Evolutionary conservation across 1,140 invertebrate species (phyloP), one percentile per base, ranked within the genome.

Genomic region (Formica selysi): DNA sequence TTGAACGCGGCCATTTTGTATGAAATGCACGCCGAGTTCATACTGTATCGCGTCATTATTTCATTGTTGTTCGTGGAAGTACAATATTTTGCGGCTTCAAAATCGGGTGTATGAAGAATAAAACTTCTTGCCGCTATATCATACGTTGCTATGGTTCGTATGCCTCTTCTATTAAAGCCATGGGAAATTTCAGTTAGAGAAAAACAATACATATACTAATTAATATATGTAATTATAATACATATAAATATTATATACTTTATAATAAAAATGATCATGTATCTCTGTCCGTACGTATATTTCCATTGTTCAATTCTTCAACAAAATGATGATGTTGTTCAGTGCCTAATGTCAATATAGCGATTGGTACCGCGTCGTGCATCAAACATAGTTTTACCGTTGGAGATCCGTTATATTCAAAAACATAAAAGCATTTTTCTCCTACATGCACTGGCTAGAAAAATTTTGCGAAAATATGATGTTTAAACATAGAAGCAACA

Each of bases 61-160:
- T 22, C 22, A 22, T 22, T 22, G 22, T 22, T 22, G 22, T 22
- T 22, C 22, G 22, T 22, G 22, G 22, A 22, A 22, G 22, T 22
- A 22, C 99, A 99, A 95, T 98, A 98, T 96, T 99, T 99, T 62
- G 98, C 98, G 41, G 98, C 98, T 95, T 99, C 97, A 95, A 99
- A 98, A 94, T 98, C 98, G 0, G 98, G 98, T 0, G 98, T 98
- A 93, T 99, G 97, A 11, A 99, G 96, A 32, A 99, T 96, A 95
- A 99, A 99, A 94, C 97, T 96, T 95, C 97, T 95, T 10, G 96
- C 97, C 29, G 94, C 94, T 0, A 96, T 95, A 94, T 99, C 98
- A 94, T 98, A 99, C 0, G 96, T 98, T 3, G 99, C 98, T 29
- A 97, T 98, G 0, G 99, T 99, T 88, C 97, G 96, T 96, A 99